Evolutionary conservation across 2,888 invertebrate species (phyloP).

Genomic region (Tetropium fuscum): DNA sequence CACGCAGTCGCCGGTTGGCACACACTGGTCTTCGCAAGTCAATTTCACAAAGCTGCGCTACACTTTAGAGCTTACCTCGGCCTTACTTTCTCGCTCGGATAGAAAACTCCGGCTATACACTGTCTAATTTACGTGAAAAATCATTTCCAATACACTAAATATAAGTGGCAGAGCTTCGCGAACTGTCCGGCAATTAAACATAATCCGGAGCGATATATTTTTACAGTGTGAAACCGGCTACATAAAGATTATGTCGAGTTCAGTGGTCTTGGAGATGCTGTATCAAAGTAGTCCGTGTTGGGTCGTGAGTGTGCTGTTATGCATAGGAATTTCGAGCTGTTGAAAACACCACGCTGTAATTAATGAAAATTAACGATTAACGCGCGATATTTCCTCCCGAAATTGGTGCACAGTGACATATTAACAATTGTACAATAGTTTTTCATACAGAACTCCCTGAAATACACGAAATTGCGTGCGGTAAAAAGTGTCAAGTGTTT

Average conservation of each 20-base stretch:
- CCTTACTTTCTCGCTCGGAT: too few relatives aligned
- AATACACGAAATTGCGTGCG: constrained; percentile 13
- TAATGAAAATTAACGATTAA: constrained; percentile 23
- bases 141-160: too few relatives aligned
- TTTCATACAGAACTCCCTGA: constrained; percentile 3
- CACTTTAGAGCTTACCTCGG: background rate
- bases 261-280: constrained; percentile 49
- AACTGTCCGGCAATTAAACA: too few relatives aligned
- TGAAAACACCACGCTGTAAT: constrained; percentile 37
- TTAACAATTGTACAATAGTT: background rate
- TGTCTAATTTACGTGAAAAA: too few relatives aligned
- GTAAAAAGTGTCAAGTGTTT: constrained; percentile 28
- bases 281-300: constrained; percentile 44
- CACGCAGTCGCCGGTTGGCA: constrained; percentile 44
- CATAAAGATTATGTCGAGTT: constrained; percentile 48
- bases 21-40: constrained; percentile 34
- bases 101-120: too few relatives aligned
- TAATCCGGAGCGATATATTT: constrained; percentile 29
- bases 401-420: constrained; percentile 16
- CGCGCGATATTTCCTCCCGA: background rate
- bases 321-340: constrained; percentile 22
- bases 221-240: constrained; percentile 38
- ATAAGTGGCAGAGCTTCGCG: too few relatives aligned
- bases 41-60: constrained; percentile 30
- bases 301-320: constrained; percentile 35